Percentiles rank a stretch among this genome's conserved stretches.
Evolutionary conservation across 2,797 vertebrate species (phyloP).

Genomic region (Apodemus agrarius): DNA sequence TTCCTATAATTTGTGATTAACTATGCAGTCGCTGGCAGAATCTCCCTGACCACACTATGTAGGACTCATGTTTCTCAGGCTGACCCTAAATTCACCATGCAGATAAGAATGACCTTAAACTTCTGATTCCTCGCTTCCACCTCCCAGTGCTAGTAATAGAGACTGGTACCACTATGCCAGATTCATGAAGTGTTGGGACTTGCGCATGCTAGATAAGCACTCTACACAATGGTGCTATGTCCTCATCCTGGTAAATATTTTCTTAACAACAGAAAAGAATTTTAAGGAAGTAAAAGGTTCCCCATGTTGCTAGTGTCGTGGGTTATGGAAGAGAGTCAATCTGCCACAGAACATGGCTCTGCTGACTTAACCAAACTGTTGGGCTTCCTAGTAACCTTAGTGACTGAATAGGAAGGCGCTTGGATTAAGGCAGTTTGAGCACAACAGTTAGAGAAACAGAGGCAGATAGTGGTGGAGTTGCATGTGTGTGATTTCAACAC

Average conservation of each 20-base stretch:
- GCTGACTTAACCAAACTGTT: not conserved
- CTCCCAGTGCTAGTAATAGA: too few species aligned
- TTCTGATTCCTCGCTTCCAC: not conserved
- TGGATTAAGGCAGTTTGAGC: not conserved
- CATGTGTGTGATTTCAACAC: not conserved
- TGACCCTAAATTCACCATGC: not conserved
- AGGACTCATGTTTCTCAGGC: not conserved
- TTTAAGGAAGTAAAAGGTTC: conserved; percentile 13
- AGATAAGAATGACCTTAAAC: not conserved
- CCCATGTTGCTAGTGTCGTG: not conserved
- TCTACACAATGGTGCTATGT: not conserved
- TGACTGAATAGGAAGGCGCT: not conserved
- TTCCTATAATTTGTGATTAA: conserved; percentile 9
- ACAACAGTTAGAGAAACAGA: not conserved
- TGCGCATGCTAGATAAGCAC: not conserved
- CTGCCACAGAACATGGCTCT: not conserved
- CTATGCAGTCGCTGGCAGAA: not conserved
- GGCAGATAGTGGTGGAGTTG: not conserved
- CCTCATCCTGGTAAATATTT: not conserved
- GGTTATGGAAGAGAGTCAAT: not conserved
- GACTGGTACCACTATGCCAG: not conserved
- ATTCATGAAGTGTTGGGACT: not conserved
- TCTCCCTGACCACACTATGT: not conserved
- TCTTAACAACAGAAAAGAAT: not conserved
- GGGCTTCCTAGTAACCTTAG: not conserved